These are phyloP conservation scores for Lasaia peninsularis DNA, from an alignment of 1,140 invertebrate genomes.

Conservation along the genomic window DNA sequence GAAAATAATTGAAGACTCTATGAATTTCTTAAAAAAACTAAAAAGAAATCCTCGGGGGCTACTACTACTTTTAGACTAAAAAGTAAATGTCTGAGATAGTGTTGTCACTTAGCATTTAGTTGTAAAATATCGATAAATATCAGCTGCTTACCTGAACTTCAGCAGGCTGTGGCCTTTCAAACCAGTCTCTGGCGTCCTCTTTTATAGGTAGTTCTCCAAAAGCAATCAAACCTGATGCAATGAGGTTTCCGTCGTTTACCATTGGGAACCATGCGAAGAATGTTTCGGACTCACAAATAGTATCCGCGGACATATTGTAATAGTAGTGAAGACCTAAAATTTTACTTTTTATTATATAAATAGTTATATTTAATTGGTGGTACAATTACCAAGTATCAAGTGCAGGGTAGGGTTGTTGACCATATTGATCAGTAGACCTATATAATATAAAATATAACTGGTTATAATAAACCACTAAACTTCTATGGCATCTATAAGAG, in stretches of 20 bases:
- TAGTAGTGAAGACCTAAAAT: neutral
- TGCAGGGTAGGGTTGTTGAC: too few species aligned
- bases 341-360: neutral
- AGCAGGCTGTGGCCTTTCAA: neutral
- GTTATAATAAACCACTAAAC: too few species aligned
- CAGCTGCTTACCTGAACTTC: neutral
- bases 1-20: too few species aligned
- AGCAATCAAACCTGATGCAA: neutral
- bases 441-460: too few species aligned
- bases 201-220: neutral
- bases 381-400: too few species aligned
- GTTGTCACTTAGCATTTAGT: too few species aligned
- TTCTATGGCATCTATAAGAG: too few species aligned
- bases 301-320: neutral
- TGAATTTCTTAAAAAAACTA: too few species aligned
- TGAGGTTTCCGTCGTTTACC: neutral
- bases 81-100: too few species aligned
- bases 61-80: too few species aligned
- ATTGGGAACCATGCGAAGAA: neutral
- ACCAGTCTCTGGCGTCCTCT: neutral
- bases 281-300: neutral
- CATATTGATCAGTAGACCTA: too few species aligned
- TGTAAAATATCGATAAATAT: neutral
- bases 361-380: conserved; percentile 11
- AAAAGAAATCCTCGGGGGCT: too few species aligned